A percentile compares a stretch with the other conserved stretches of the same genome.
phyloP scores from a whole-genome alignment of 2,888 invertebrate species.

The Pharmacophagus antenor region DNA sequence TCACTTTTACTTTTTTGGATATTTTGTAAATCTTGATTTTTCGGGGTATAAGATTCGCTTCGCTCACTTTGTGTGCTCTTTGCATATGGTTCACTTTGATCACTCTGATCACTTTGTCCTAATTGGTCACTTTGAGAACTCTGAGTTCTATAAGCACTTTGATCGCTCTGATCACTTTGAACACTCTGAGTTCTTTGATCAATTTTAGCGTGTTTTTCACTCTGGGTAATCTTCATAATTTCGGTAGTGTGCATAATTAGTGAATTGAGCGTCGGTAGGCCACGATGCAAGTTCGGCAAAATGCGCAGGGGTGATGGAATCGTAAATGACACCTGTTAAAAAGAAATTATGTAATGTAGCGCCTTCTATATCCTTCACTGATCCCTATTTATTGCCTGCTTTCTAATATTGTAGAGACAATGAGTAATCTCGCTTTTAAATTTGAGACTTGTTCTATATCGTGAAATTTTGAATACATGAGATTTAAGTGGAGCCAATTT shows the following conservation, averaged over 20 bases:
- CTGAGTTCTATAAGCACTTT: neutral
- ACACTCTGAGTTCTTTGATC: too few relatives aligned
- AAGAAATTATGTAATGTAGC: neutral
- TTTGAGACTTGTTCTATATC: too few relatives aligned
- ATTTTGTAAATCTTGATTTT: neutral
- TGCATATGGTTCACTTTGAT: neutral
- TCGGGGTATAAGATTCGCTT: neutral
- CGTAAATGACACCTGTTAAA: neutral
- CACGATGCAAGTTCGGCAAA: slow-evolving; percentile 1
- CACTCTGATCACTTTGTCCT: neutral
- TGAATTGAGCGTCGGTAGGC: neutral
- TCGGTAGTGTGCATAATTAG: neutral
- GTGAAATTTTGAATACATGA: too few relatives aligned
- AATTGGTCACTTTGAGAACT: neutral
- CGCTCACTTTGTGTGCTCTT: neutral
- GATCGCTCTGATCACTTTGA: neutral
- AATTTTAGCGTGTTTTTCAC: too few relatives aligned
- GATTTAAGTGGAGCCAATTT: too few relatives aligned
- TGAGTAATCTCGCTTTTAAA: too few relatives aligned
- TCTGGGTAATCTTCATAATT: neutral
- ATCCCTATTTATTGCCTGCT: too few relatives aligned
- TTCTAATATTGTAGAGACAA: too few relatives aligned
- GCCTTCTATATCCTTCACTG: too few relatives aligned
- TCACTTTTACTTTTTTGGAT: neutral
- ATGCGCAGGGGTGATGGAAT: neutral